Base-by-base conservation (phyloP, 2,888 invertebrate species). In the Sepiola atlantica region DNA sequence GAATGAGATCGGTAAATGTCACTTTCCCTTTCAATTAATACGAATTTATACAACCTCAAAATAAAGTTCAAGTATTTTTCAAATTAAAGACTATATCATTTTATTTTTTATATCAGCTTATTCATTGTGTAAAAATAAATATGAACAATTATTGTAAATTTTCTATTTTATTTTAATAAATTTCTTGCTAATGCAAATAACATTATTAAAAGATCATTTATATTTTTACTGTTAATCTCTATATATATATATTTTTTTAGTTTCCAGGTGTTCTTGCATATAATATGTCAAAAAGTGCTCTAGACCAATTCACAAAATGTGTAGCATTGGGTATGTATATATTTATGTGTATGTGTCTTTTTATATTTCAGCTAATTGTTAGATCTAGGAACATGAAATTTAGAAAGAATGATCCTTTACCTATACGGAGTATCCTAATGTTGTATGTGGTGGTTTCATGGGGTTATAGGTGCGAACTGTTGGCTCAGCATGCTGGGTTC, bases 291-390 rank as follows among this genome's bases (percentile, higher is more conserved):
- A 99, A 99, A 97, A 98, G 99, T 90, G 98, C 99, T n/a, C 98
- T 99, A 0, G 99, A 99, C 97, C 99, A 99, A 97, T 98, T 99
- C 95, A 99, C 99, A 0, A 98, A 98, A 96, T 99, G 99, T 97
- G 98, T 98, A 6, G 99, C 99, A 12, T 97, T 99, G 94, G 99
- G 35, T 97, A 95, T 95, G 95, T 95, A 61, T 90, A 21, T n/a
- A n/a, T 77, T 10, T 18, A 77, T 77, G 12, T 77, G 10, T 77
- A n/a, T 77, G 1, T 77, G 77, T 77, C 21, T 61, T 16, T 61
- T 45, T 4, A 45, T 45, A 8, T 45, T 45, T 45, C 8, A 4
- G 45, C 45, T 45, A 45, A 45, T 45, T 45, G 45, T 45, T 45
- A 4, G 45, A 45, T 45, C 45, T 45, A 45, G 45, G 45, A 45